Percentiles rank a stretch among this genome's conserved stretches.
Evolutionary conservation across 2,888 invertebrate genomes (phyloP).

Genomic region (Drosophila tripunctata): DNA sequence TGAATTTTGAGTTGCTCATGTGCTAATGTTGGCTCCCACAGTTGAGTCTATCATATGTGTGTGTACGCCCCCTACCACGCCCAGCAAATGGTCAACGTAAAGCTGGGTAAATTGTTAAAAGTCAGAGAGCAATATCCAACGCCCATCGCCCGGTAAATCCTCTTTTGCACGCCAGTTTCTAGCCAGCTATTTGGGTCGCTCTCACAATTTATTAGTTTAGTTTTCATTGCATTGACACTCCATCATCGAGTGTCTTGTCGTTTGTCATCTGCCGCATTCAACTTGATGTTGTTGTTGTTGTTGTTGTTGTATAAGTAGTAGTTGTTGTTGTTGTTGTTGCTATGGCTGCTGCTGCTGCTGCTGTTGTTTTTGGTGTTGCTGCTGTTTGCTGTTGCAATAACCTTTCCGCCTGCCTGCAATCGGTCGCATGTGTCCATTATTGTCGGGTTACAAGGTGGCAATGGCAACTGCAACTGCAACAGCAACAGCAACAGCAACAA

Average conservation of each 20-base stretch:
- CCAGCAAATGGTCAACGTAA: constrained; percentile 3
- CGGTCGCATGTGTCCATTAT: constrained; percentile 56
- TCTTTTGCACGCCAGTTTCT: constrained; percentile 77
- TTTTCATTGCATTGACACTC: constrained; percentile 81
- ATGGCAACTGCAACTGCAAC: constrained; percentile 40
- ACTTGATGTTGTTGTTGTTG: constrained; percentile 25
- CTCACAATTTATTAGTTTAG: constrained; percentile 81
- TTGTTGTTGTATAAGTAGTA: constrained; percentile 12
- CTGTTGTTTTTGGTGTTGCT: constrained; percentile 4
- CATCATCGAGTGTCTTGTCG: constrained; percentile 79
- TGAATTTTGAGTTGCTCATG: no score
- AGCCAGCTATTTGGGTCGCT: constrained; percentile 79
- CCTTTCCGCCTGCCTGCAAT: constrained; percentile 63
- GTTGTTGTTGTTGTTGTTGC: constrained; percentile 1
- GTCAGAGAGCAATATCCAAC: constrained; percentile 2
- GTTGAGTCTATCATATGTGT: no score
- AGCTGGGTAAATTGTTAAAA: no score
- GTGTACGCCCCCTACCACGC: constrained; percentile 21
- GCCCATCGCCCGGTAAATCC: constrained; percentile 63
- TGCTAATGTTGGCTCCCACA: constrained; percentile 22
- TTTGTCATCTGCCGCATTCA: constrained; percentile 70
- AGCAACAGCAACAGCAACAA: constrained; percentile 13
- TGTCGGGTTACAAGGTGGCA: constrained; percentile 59
- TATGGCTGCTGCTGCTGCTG: constrained; percentile 4
- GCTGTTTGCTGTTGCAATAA: constrained; percentile 43